Conservation (phyloP, 2,888 invertebrate genomes). For the Pachycephus smyrnensis region DNA sequence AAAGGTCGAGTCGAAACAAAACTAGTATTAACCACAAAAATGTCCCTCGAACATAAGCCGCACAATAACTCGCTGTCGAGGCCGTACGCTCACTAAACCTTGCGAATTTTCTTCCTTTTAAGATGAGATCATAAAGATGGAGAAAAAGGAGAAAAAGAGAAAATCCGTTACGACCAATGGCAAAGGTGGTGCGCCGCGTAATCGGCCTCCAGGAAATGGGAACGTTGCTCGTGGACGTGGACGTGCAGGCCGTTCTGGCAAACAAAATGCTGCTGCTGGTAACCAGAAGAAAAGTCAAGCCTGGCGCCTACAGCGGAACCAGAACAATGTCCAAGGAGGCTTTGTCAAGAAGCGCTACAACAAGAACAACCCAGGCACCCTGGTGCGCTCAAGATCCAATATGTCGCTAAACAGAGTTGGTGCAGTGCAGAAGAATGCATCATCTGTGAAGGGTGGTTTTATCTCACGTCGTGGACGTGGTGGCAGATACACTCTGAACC, state of each 20-base stretch:
- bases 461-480: slow-evolving; percentile 42
- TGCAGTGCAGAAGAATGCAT: slow-evolving; percentile 35
- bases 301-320: slow-evolving; percentile 26
- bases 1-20: neutral
- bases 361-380: slow-evolving; percentile 36
- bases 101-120: slow-evolving; percentile 62
- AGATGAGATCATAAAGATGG: slow-evolving; percentile 67
- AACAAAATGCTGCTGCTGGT: slow-evolving; percentile 18
- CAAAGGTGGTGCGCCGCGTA: slow-evolving; percentile 34
- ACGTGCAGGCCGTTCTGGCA: slow-evolving; percentile 24
- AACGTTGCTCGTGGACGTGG: slow-evolving; percentile 31
- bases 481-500: slow-evolving; percentile 48
- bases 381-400: slow-evolving; percentile 52
- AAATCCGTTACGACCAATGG: slow-evolving; percentile 49
- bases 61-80: slow-evolving; percentile 38
- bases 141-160: slow-evolving; percentile 63
- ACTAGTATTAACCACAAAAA: neutral
- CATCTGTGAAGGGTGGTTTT: slow-evolving; percentile 38
- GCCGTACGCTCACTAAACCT: slow-evolving; percentile 53
- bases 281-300: slow-evolving; percentile 15
- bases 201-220: slow-evolving; percentile 6
- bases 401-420: slow-evolving; percentile 42
- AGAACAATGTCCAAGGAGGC: slow-evolving; percentile 46
- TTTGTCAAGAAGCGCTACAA: slow-evolving; percentile 54
- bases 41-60: neutral